phyloP scores from a whole-genome alignment of 2,797 vertebrate genomes.

The Poeciliopsis turneri region DNA sequence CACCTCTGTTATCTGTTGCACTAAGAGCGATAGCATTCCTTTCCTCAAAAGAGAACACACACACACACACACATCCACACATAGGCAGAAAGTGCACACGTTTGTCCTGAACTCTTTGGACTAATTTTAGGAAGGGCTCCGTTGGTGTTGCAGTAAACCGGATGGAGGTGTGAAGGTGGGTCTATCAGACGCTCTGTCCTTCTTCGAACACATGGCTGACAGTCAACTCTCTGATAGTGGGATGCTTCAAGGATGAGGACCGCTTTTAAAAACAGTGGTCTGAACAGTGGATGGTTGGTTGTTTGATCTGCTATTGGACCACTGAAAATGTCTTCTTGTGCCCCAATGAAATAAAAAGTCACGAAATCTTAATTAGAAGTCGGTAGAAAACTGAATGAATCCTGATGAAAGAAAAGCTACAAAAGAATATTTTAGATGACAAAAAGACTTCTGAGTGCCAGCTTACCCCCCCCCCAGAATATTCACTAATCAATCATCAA shows the following conservation, averaged over 20 bases:
- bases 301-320: neutral
- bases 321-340: neutral
- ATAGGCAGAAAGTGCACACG: slow-evolving; percentile 5
- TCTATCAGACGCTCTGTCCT: slow-evolving; percentile 47
- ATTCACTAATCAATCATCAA: slow-evolving; percentile 1
- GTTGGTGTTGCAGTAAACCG: slow-evolving; percentile 37
- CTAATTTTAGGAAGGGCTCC: slow-evolving; percentile 54
- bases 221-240: slow-evolving; percentile 11
- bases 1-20: slow-evolving; percentile 64
- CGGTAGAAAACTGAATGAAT: neutral
- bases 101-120: slow-evolving; percentile 24
- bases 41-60: slow-evolving; percentile 52
- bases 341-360: no score
- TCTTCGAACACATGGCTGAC: slow-evolving; percentile 31
- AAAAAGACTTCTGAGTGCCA: neutral
- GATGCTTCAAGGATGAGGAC: neutral
- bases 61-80: slow-evolving; percentile 8
- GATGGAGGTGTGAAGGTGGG: slow-evolving; percentile 9
- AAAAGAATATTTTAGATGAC: neutral
- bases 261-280: neutral
- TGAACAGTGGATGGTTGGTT: neutral
- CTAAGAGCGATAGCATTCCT: slow-evolving; percentile 58
- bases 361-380: neutral
- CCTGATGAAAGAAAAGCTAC: neutral
- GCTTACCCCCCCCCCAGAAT: neutral